A percentile compares a stretch with the other conserved stretches of the same genome.
Conservation (phyloP, 1,140 invertebrate genomes). For the Notospermus geniculatus region DNA sequence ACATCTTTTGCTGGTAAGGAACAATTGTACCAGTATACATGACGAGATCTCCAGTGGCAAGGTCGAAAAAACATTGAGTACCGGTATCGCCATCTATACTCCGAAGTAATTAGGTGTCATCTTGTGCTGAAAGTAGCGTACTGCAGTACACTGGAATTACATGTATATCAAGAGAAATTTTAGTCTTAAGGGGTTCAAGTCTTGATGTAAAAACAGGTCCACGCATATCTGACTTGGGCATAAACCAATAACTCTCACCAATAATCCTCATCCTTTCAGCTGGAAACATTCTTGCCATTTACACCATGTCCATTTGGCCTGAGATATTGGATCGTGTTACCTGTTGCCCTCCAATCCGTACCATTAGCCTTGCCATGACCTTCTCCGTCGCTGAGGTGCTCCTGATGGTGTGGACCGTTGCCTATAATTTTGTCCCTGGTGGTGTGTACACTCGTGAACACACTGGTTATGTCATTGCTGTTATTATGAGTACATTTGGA, state of each 20-base stretch:
- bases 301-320: conserved; percentile 51
- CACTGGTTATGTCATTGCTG: conserved; percentile 46
- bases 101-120: too few relatives aligned
- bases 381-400: conserved; percentile 49
- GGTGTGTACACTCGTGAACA: conserved; percentile 54
- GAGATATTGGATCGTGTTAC: conserved; percentile 37
- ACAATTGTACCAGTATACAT: too few relatives aligned
- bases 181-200: too few relatives aligned
- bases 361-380: conserved; percentile 43
- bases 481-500: conserved; percentile 35
- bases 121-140: too few relatives aligned
- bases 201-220: too few relatives aligned
- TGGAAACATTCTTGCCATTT: conserved; percentile 47
- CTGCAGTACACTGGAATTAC: too few relatives aligned
- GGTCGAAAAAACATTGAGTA: too few relatives aligned
- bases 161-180: too few relatives aligned
- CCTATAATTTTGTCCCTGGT: conserved; percentile 57
- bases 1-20: conserved; percentile 36
- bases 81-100: too few relatives aligned
- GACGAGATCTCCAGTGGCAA: too few relatives aligned
- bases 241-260: too few relatives aligned
- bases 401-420: conserved; percentile 56
- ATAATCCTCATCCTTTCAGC: conserved; percentile 21
- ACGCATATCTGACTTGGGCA: too few relatives aligned
- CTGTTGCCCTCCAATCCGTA: conserved; percentile 41